Percentiles rank a stretch among this genome's conserved stretches.
phyloP scores from a whole-genome alignment of 2,113 vertebrate species.

The Nerophis ophidion region DNA sequence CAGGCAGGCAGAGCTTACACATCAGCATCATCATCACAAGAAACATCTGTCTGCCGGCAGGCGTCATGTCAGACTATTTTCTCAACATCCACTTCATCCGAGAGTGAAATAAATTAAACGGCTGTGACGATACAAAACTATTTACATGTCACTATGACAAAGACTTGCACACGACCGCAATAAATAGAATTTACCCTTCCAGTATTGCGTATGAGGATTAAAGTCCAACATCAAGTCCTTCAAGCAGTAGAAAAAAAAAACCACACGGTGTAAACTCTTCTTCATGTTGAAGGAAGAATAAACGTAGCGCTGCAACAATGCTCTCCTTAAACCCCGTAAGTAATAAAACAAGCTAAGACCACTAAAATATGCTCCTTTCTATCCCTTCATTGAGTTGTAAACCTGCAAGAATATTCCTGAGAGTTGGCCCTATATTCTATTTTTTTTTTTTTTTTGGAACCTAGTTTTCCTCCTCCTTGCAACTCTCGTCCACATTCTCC shows the following conservation, averaged over 20 bases:
- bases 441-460: conserved; percentile 60
- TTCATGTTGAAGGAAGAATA: not conserved
- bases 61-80: conserved; percentile 18
- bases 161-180: not conserved
- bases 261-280: too few relatives aligned
- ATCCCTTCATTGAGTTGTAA: conserved; percentile 39
- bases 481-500: conserved; percentile 74
- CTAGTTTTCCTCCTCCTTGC: conserved; percentile 33
- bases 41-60: conserved; percentile 5
- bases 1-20: not conserved
- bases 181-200: not conserved
- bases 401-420: conserved; percentile 17
- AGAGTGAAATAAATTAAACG: conserved; percentile 38
- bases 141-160: too few relatives aligned
- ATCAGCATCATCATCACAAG: conserved; percentile 1
- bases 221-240: not conserved
- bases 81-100: not conserved
- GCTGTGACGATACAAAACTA: not conserved
- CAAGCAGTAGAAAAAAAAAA: not conserved
- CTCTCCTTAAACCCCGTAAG: conserved; percentile 16
- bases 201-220: not conserved
- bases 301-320: conserved; percentile 7
- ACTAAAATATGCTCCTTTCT: conserved; percentile 1
- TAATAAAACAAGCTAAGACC: not conserved
- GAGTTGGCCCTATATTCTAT: conserved; percentile 54